Evolutionary conservation across 2,888 invertebrate genomes (phyloP).

Genomic region (Drosophila vallismaia): DNA sequence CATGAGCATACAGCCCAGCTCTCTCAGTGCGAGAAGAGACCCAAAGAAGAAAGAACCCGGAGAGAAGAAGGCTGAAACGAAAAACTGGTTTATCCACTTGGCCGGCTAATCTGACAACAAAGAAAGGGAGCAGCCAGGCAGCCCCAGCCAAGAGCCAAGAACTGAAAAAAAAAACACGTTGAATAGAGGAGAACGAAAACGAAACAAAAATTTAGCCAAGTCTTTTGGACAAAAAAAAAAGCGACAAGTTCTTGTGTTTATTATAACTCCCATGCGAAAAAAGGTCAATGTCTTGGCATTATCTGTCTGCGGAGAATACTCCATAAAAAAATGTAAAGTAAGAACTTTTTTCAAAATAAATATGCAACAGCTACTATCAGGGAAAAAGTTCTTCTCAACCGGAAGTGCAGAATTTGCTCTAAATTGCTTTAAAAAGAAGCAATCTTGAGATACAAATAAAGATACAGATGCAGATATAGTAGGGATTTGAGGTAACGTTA

Average conservation of each 20-base stretch:
- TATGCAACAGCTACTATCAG: conserved; percentile 17
- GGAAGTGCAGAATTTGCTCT: conserved; percentile 49
- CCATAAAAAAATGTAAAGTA: neutral
- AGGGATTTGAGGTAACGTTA: neutral
- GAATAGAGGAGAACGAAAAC: conserved; percentile 11
- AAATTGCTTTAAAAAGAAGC: conserved; percentile 33
- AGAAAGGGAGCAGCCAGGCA: conserved; percentile 19
- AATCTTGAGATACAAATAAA: conserved; percentile 46
- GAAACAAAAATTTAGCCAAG: conserved; percentile 6
- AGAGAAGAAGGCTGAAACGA: conserved; percentile 32
- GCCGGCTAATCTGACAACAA: conserved; percentile 62
- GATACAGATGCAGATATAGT: conserved; percentile 17
- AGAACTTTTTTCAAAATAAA: conserved; percentile 22
- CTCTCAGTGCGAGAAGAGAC: conserved; percentile 4
- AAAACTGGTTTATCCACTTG: conserved; percentile 75
- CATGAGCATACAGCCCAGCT: conserved; percentile 18
- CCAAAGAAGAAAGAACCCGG: conserved; percentile 25
- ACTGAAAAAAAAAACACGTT: conserved; percentile 8
- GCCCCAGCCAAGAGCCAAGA: neutral
- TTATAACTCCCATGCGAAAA: conserved; percentile 22
- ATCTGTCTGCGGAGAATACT: conserved; percentile 19
- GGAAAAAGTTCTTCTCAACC: conserved; percentile 6
- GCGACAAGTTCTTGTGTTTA: conserved; percentile 21
- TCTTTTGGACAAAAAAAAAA: conserved; percentile 6
- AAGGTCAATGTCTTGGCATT: conserved; percentile 46